Percentiles rank a stretch among this genome's conserved stretches.
Conservation (phyloP, 2,113 vertebrate genomes). For the Hypomesus transpacificus region DNA sequence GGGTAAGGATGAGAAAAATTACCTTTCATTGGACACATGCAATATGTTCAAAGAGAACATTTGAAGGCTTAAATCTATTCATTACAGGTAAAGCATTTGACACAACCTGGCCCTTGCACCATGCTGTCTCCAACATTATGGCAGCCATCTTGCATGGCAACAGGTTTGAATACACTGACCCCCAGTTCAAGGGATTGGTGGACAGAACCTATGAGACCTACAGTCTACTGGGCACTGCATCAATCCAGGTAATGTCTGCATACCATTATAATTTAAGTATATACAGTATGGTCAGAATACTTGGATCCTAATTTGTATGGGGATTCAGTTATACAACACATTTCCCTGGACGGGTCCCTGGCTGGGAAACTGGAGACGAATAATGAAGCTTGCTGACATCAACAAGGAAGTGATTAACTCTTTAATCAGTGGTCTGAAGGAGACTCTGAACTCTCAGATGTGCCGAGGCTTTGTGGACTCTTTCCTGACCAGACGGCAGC, state of each 20-base stretch:
- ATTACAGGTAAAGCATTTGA: slow-evolving; percentile 26
- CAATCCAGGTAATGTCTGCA: slow-evolving; percentile 13
- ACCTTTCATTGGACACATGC: too few relatives aligned
- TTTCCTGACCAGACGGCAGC: slow-evolving; percentile 51
- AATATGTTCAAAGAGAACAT: neutral
- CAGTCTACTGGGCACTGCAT: neutral
- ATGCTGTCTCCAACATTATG: slow-evolving; percentile 38
- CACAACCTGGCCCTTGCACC: slow-evolving; percentile 9
- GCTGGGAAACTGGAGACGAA: slow-evolving; percentile 31
- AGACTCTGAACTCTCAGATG: slow-evolving; percentile 52
- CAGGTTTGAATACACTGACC: slow-evolving; percentile 40
- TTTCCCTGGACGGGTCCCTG: slow-evolving; percentile 2
- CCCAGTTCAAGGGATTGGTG: slow-evolving; percentile 15
- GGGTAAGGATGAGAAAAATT: slow-evolving; percentile 39
- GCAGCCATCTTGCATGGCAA: slow-evolving; percentile 29
- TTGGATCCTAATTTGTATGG: too few relatives aligned
- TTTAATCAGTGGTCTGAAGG: slow-evolving; percentile 37
- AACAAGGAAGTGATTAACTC: neutral
- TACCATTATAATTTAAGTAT: neutral
- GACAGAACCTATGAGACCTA: neutral
- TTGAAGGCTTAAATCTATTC: neutral
- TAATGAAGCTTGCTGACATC: slow-evolving; percentile 12
- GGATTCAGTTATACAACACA: too few relatives aligned
- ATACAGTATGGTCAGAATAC: neutral
- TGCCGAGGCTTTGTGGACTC: slow-evolving; percentile 61